Evolutionary conservation across 2,888 invertebrate species (phyloP).

Genomic region (Monochamus alternatus): DNA sequence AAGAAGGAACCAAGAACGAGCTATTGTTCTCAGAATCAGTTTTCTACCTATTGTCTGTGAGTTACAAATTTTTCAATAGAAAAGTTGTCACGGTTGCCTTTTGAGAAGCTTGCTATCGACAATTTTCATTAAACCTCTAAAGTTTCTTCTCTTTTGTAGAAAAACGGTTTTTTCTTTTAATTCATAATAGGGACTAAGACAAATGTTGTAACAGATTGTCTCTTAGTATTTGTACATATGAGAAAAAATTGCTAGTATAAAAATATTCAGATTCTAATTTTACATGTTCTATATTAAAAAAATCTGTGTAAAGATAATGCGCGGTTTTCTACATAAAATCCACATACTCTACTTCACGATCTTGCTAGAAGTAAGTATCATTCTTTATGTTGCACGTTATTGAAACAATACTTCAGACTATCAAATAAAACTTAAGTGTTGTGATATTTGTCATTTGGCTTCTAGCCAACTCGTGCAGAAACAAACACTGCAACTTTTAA

Average conservation of each 20-base stretch:
- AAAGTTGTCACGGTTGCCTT: not conserved
- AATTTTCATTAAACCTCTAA: too few relatives aligned
- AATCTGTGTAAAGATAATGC: too few relatives aligned
- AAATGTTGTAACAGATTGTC: not conserved
- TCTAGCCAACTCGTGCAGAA: not conserved
- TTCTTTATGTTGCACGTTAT: not conserved
- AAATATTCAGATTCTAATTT: too few relatives aligned
- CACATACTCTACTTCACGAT: not conserved
- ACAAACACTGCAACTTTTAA: not conserved
- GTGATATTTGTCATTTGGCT: not conserved
- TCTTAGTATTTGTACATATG: not conserved
- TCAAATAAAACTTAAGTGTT: constrained; percentile 7
- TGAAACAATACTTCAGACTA: not conserved
- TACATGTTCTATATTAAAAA: too few relatives aligned
- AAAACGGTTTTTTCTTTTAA: too few relatives aligned
- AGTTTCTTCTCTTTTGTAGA: too few relatives aligned
- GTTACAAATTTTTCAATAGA: constrained; percentile 9
- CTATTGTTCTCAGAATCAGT: constrained; percentile 19
- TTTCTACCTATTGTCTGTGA: constrained; percentile 17
- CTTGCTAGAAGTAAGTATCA: not conserved
- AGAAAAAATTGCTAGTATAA: not conserved
- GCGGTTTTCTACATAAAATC: too few relatives aligned
- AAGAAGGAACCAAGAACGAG: constrained; percentile 3
- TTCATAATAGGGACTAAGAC: not conserved
- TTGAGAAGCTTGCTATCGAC: not conserved